Conservation (phyloP, 2,888 invertebrate species). For the Litoditis marina region DNA sequence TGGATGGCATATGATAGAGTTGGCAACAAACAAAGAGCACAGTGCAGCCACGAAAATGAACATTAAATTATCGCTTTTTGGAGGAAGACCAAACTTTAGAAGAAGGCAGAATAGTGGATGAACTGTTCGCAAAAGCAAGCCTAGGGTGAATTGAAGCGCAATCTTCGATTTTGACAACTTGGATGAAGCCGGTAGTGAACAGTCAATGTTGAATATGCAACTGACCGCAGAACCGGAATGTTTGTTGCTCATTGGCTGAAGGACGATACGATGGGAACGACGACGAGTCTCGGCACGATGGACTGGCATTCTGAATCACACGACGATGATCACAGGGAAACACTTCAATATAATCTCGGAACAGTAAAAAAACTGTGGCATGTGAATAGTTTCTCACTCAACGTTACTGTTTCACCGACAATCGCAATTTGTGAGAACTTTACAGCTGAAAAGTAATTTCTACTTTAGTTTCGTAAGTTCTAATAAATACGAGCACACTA, state of each 20-base stretch:
- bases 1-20: conserved; percentile 3
- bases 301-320: background rate
- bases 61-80: too few species aligned
- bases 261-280: conserved; percentile 4
- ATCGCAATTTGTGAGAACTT: too few species aligned
- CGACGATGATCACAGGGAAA: too few species aligned
- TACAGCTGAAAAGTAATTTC: too few species aligned
- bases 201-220: too few species aligned
- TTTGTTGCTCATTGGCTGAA: background rate
- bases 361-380: background rate
- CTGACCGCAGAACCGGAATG: background rate
- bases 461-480: too few species aligned
- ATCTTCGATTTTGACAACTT: background rate
- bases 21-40: background rate
- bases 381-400: background rate
- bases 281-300: conserved; percentile 2
- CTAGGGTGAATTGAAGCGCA: background rate
- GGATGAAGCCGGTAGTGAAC: too few species aligned
- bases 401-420: too few species aligned
- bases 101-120: background rate
- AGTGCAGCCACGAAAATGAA: too few species aligned
- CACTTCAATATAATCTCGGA: too few species aligned
- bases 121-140: background rate
- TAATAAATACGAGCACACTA: background rate
- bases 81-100: conserved; percentile 2